Base-by-base conservation (phyloP, 2,113 vertebrate species). In the Lepisosteus osseus region DNA sequence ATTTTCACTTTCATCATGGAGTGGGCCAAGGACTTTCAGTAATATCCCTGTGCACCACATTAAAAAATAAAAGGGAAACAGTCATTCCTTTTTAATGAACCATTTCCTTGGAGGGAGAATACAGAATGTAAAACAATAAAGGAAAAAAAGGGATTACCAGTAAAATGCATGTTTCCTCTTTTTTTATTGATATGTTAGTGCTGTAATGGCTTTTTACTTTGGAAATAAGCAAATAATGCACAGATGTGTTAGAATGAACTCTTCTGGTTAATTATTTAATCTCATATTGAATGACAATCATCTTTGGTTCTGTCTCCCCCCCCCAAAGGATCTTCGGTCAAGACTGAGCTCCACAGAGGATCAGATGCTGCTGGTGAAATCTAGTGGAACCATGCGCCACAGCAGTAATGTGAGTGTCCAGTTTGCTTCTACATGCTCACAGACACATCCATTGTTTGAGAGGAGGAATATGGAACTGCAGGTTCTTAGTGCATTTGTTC, bases 131-230 rank as follows among this genome's bases (percentile, higher is more conserved):
- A 78, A 83, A 72, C 73, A 78, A 72, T 85, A 78, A 84, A 81
- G 72, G 76, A 67, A 70, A 78, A 82, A 73, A 79, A 79, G 77
- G 69, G 72, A 78, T 86, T 82, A 68, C 76, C 75, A 74, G 66
- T 87, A 84, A 88, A 85, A 85, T 74, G 70, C 71, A 82, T 70
- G 82, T 87, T 85, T 87, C 78, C 80, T 84, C 73, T 78, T 83
- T 84, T 86, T 86, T 87, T 85, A 76, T 81, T 54, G 74, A 68
- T 66, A 57, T 83, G 70, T 51, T 51, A 80, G 83, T 29, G 67
- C 77, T 72, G 77, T 77, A 85, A 79, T 84, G 78, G 71, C 75
- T 56, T 29, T 81, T 86, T 84, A 61, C 76, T 67, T 74, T 82
- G 78, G 86, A 87, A 87, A 86, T 73, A 51, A 51, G 47, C 47